Percentiles rank a stretch among this genome's conserved stretches.
Conservation (phyloP, 2,797 vertebrate species). For the Sorex maritimensis region DNA sequence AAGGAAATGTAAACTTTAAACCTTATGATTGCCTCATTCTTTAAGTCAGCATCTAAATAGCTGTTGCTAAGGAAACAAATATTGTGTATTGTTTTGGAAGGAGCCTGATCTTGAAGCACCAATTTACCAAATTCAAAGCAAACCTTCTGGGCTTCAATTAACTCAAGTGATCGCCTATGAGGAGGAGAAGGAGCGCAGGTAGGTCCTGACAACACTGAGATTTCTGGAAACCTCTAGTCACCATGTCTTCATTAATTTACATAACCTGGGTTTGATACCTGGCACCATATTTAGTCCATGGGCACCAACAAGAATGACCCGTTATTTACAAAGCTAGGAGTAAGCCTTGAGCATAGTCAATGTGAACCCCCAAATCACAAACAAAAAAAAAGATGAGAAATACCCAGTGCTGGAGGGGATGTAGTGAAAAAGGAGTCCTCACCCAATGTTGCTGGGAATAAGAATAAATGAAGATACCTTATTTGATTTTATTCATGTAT, state of each 20-base stretch:
- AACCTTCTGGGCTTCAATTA: not conserved
- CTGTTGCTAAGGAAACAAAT: not conserved
- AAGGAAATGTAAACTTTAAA: constrained; percentile 38
- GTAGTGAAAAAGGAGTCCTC: too few relatives aligned
- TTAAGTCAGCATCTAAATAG: constrained; percentile 24
- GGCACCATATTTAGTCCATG: too few relatives aligned
- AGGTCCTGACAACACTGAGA: not conserved
- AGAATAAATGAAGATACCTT: too few relatives aligned
- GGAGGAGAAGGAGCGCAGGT: not conserved
- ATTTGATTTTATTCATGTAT: not conserved
- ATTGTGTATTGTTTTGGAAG: constrained; percentile 28
- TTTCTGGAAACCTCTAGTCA: not conserved
- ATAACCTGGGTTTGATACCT: too few relatives aligned
- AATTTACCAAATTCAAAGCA: not conserved
- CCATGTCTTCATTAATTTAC: not conserved
- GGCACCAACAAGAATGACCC: too few relatives aligned
- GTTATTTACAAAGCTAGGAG: too few relatives aligned
- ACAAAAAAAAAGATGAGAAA: too few relatives aligned
- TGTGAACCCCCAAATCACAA: too few relatives aligned
- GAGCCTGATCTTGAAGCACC: not conserved
- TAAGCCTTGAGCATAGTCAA: too few relatives aligned
- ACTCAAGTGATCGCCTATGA: not conserved
- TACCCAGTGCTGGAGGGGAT: too few relatives aligned
- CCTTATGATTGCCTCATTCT: not conserved
- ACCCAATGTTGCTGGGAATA: too few relatives aligned